Evolutionary conservation across 2,113 vertebrate genomes (phyloP).

Genomic region (Pan paniscus): DNA sequence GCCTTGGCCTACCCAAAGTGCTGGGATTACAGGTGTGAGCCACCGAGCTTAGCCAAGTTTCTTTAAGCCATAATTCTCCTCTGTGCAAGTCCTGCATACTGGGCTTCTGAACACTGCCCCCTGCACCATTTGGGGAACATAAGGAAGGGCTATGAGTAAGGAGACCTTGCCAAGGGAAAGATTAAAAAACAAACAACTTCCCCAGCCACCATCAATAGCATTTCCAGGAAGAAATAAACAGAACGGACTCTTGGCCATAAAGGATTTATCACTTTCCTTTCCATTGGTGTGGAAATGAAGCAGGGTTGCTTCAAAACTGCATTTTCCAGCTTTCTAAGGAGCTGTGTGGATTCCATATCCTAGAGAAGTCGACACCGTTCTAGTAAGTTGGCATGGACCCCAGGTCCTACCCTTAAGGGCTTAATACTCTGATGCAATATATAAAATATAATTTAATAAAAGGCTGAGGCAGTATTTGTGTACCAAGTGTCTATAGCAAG

Average conservation of each 20-base stretch:
- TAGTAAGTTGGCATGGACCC: neutral
- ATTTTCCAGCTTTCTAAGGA: neutral
- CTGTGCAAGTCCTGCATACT: neutral
- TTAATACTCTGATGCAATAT: neutral
- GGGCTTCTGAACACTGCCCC: neutral
- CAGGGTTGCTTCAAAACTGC: neutral
- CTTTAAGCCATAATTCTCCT: neutral
- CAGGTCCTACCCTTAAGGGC: neutral
- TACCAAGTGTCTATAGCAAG: neutral
- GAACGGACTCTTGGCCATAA: neutral
- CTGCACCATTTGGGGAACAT: neutral
- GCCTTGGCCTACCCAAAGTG: too few species aligned
- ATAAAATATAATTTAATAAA: neutral
- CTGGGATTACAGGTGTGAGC: too few species aligned
- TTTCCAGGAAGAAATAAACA: constrained; percentile 23
- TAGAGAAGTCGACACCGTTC: neutral
- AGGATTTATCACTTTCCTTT: neutral
- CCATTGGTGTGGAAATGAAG: neutral
- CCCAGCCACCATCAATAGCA: neutral
- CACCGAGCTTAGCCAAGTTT: rapidly evolving
- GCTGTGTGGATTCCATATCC: neutral
- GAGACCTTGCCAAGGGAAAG: neutral
- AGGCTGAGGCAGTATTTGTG: neutral
- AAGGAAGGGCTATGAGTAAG: neutral
- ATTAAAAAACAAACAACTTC: neutral